A percentile compares a stretch with the other conserved stretches of the same genome.
These are phyloP conservation scores for Megalops cyprinoides DNA, from an alignment of 2,797 vertebrate species.

Conservation along the genomic window DNA sequence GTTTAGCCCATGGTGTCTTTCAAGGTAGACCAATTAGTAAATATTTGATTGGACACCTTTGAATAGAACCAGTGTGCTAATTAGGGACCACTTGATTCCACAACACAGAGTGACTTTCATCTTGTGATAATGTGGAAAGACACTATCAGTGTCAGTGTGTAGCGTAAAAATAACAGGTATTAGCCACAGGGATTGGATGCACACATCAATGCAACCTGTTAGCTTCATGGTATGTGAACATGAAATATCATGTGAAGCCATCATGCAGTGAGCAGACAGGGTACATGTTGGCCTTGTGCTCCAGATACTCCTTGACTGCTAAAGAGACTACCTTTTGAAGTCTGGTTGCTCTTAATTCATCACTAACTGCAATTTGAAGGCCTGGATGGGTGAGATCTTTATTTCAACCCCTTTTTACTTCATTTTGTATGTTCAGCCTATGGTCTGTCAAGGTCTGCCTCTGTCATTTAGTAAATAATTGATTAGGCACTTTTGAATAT, in stretches of 20 bases:
- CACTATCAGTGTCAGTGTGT: constrained; percentile 5
- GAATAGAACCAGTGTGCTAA: constrained; percentile 58
- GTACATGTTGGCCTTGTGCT: not conserved
- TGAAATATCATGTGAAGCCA: constrained; percentile 61
- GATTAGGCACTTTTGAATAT: constrained; percentile 81
- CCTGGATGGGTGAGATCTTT: constrained; percentile 60
- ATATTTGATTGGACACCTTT: constrained; percentile 71
- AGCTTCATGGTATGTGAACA: constrained; percentile 19
- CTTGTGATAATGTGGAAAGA: constrained; percentile 18
- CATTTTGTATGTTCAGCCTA: constrained; percentile 75
- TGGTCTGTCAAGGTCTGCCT: constrained; percentile 78
- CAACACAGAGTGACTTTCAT: not conserved
- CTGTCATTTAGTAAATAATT: constrained; percentile 83
- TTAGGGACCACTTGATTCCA: constrained; percentile 26
- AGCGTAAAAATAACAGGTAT: not conserved
- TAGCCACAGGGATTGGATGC: not conserved
- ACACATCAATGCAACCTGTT: constrained; percentile 11
- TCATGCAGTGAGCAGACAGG: constrained; percentile 55
- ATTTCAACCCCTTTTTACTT: constrained; percentile 53
- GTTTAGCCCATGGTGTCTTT: constrained; percentile 70
- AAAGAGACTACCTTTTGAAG: constrained; percentile 64
- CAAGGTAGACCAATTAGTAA: constrained; percentile 74
- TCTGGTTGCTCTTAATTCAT: constrained; percentile 59
- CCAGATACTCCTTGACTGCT: not conserved
- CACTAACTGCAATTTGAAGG: constrained; percentile 60